These are phyloP conservation scores for Heliconius hewitsoni DNA, from an alignment of 1,140 invertebrate genomes.

Conservation along the genomic window DNA sequence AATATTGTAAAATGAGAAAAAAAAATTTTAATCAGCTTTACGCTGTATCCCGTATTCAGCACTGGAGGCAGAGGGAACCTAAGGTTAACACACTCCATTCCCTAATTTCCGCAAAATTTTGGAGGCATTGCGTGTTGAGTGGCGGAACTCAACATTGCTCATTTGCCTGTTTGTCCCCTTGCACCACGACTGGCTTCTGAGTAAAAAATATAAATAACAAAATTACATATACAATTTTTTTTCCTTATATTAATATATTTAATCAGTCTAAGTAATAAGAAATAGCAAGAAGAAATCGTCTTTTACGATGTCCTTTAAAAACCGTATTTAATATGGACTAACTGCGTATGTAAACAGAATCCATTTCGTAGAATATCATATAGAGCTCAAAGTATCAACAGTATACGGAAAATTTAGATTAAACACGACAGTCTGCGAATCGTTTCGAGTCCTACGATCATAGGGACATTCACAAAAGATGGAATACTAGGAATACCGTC, in stretches of 20 bases:
- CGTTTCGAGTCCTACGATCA: constrained; percentile 42
- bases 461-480: constrained; percentile 58
- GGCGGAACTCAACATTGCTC: too few species aligned
- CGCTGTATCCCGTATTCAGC: too few species aligned
- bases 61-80: too few species aligned
- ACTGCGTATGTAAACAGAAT: constrained; percentile 48
- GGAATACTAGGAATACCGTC: background rate
- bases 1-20: background rate
- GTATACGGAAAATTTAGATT: constrained; percentile 64
- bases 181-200: too few species aligned
- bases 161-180: too few species aligned
- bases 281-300: constrained; percentile 36
- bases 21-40: too few species aligned
- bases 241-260: too few species aligned
- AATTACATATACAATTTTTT: too few species aligned
- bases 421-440: constrained; percentile 54
- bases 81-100: too few species aligned
- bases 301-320: background rate
- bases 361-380: constrained; percentile 52
- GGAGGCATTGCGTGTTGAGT: too few species aligned
- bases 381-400: constrained; percentile 42
- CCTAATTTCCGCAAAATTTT: too few species aligned
- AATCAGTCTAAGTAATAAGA: constrained; percentile 33
- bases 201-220: too few species aligned
- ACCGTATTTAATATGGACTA: constrained; percentile 5